phyloP scores from a whole-genome alignment of 2,113 vertebrate genomes.

The Daphoenositta chrysoptera region DNA sequence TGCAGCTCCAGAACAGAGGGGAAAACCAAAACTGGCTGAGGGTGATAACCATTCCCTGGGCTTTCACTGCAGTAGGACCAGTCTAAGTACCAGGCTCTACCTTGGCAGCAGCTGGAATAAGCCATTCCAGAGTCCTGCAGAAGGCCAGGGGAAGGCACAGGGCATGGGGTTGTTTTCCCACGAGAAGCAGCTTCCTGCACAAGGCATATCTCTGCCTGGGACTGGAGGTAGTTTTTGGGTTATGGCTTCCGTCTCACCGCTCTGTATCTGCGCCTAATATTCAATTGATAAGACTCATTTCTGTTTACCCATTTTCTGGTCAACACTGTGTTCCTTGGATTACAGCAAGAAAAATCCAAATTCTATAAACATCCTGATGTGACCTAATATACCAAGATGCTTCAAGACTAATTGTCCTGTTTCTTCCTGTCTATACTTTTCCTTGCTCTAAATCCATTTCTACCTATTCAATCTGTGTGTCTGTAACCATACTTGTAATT shows the following conservation, averaged over 20 bases:
- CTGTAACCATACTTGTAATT: not conserved
- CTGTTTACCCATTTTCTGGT: not conserved
- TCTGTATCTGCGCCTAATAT: not conserved
- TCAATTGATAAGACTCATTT: not conserved
- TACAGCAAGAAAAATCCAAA: not conserved
- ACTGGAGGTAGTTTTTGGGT: not conserved
- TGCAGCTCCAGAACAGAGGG: not conserved
- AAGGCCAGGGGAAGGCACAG: not conserved
- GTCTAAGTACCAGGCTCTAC: not conserved
- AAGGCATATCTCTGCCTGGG: not conserved
- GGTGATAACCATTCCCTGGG: no score
- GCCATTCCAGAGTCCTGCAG: not conserved
- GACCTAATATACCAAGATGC: not conserved
- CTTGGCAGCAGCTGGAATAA: not conserved
- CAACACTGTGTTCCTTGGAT: not conserved
- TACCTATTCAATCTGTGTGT: not conserved
- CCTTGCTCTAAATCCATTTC: not conserved
- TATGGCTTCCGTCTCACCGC: not conserved
- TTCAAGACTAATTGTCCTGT: not conserved
- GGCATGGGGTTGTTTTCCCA: accelerated
- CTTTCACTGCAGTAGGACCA: not conserved
- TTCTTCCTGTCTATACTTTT: not conserved
- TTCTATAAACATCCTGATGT: not conserved
- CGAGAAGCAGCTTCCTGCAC: not conserved
- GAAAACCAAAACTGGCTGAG: not conserved